Evolutionary conservation across 2,888 invertebrate genomes (phyloP), one percentile per base, ranked within the genome.

Genomic region (Drosophila aldrichi): DNA sequence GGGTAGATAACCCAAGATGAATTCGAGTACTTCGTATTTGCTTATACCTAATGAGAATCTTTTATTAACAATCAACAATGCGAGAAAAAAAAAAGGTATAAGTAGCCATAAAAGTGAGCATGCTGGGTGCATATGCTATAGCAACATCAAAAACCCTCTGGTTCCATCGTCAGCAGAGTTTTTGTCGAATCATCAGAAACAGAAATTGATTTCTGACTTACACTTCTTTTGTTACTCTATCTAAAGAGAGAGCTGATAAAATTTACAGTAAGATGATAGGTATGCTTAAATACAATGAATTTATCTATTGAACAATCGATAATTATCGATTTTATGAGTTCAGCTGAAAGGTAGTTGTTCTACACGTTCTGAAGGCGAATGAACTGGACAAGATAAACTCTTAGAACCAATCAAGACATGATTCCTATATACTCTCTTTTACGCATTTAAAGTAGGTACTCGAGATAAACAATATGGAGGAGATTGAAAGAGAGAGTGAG

Each of bases 21-120:
- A 32, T 12, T 49, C 48, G 48, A 32, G 48, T 32, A 32, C 48
- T 12, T 32, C 48, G 7, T 18, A 12, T 32, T 48, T 18, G n/a
- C 48, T 32, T 29, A 18, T 18, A n/a, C 32, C 32, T 49, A 49
- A 49, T 32, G 18, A 49, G 48, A 29, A 32, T 29, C 48, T 48
- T 48, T n/a, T 29, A 29, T 29, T 48, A 48, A 12, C 29, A 18
- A 29, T 32, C n/a, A n/a, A 32, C n/a, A 32, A 29, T 48, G 6
- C 5, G 10, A 2, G 29, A 0, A n/a, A 2, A 25, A 25, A 22
- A 16, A 46, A 49, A 49, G 48, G n/a, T 29, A 29, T 6, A 10
- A 29, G n/a, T 29, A 48, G 29, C n/a, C n/a, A n/a, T n/a, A n/a
- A 49, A 49, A 49, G 46, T 49, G 48, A 49, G 48, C 48, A n/a